Evolutionary conservation across 2,888 invertebrate species (phyloP), one percentile per base, ranked within the genome.

Genomic region (Hemaris fuciformis): DNA sequence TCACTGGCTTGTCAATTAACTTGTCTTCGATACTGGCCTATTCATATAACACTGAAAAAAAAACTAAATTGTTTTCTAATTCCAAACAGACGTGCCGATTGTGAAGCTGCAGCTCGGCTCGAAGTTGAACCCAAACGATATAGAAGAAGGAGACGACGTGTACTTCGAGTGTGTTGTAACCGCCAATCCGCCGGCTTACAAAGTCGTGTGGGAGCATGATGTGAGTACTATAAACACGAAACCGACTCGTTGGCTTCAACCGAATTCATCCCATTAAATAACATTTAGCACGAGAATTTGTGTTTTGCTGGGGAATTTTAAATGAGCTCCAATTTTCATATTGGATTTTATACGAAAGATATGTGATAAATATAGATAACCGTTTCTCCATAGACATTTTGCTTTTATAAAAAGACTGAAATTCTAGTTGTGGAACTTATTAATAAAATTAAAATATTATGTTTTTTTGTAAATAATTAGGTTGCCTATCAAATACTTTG

Each of bases 201-300:
- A 93, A 85, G 88, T 93, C 68, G 85, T 93, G 42, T 93, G 93
- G 93, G 92, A 92, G 69, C 93, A 93, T 75, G 88, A 93, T 69
- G 93, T 93, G 71, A 91, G 93, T 89, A 61, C 57, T 57, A n/a
- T 57, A 57, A 57, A 57, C 57, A 57, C 38, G 27, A n/a, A n/a
- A n/a, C n/a, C n/a, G n/a, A n/a, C n/a, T n/a, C n/a, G n/a, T n/a
- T 38, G 13, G 13, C n/a, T 38, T 38, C 13, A 10, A n/a, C 38
- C 3, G 38, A 38, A n/a, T 38, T 38, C 38, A 38, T 38, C 38
- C 38, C 38, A 38, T 38, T 38, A 38, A 38, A 38, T n/a, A 38
- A 38, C 38, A 38, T 38, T 38, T 38, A 38, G 38, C 13, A 38
- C 10, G n/a, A 38, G 38, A n/a, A 38, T 38, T 38, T n/a, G 3